Base-by-base conservation (phyloP, 2,888 invertebrate species). In the Eledona agricola region DNA sequence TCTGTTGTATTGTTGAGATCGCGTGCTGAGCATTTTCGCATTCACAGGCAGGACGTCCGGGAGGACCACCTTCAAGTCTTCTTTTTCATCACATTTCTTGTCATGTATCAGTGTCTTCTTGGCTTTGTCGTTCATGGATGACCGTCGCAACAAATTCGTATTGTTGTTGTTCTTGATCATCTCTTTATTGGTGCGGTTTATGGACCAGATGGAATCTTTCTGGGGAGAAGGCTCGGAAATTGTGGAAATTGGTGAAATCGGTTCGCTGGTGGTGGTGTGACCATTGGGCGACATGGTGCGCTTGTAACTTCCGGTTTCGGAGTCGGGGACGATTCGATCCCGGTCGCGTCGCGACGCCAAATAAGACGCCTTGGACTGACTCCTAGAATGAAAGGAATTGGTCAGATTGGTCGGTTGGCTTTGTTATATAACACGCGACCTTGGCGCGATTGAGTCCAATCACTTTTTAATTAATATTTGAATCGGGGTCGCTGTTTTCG, bases 281-380 rank as follows among this genome's bases (percentile, higher is more conserved):
- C 82, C 82, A 53, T 81, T 84, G 2, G 88, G 88, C 11, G 88
- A 88, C 77, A 87, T 82, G 9, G 88, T 88, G 31, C 87, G 78
- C 69, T 88, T 87, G 76, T 89, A 89, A 69, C 86, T 87, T 57
- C 89, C 89, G 66, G 83, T 84, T 72, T 87, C 88, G 53, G 84
- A 83, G 73, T 87, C 87, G 3, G 83, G 83, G 29, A 82, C 78
- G 19, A 81, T 80, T 64, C 83, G 80, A 60, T 88, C 88, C 56
- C 85, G 80, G 68, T 88, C 87, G 45, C 87, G 81, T 23, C 87
- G 80, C 57, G 83, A 82, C n/a, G 88, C 85, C 75, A 88, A 75
- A 73, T 88, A 88, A 49, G 88, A 88, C 59, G 88, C 88, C 77
- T 89, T 89, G 40, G 89, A 89, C 71, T 87, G 87, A 70, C 86